Evolutionary conservation across 2,797 vertebrate genomes (phyloP).

Genomic region (Sebastes paucispinis): DNA sequence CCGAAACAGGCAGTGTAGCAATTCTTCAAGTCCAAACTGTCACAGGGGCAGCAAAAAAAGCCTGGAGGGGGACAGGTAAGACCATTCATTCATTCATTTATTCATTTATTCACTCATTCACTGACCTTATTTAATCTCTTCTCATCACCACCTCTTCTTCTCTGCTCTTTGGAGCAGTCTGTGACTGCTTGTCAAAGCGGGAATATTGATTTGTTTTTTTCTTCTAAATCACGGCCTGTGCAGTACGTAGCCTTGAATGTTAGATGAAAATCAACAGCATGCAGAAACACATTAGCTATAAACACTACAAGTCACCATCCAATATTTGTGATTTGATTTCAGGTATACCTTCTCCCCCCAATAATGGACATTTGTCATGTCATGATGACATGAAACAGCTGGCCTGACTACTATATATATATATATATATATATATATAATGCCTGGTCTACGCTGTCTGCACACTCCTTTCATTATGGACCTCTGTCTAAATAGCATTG

Average conservation of each 20-base stretch:
- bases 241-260: not conserved
- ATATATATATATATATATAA: not conserved
- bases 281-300: not conserved
- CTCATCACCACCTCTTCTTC: not conserved
- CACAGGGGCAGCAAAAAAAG: slow-evolving; percentile 89
- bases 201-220: not conserved
- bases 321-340: no score
- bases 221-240: not conserved
- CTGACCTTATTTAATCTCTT: slow-evolving; percentile 44
- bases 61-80: slow-evolving; percentile 94
- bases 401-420: no score
- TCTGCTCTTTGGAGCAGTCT: not conserved
- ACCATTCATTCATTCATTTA: slow-evolving; percentile 62
- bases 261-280: not conserved
- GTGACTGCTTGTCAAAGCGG: not conserved
- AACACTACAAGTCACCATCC: no score
- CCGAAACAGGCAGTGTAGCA: slow-evolving; percentile 89
- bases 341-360: no score
- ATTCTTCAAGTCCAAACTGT: slow-evolving; percentile 91
- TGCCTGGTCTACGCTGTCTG: not conserved
- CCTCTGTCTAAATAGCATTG: no score
- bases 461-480: not conserved
- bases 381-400: not conserved
- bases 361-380: no score
- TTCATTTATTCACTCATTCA: slow-evolving; percentile 51